Conservation (phyloP, 2,888 invertebrate species). For the Temnothorax ravouxi region DNA sequence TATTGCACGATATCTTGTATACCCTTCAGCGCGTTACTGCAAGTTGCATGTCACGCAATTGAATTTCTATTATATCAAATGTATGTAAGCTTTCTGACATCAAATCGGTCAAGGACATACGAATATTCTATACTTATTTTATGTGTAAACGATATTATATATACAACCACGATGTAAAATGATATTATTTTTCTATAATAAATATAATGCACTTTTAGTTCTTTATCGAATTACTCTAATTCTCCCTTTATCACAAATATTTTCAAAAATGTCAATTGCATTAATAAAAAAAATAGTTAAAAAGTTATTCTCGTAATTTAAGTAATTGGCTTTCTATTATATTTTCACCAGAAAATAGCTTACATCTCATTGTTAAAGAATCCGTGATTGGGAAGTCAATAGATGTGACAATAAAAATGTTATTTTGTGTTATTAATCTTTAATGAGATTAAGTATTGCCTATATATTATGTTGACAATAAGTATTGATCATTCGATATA, state of each 20-base stretch:
- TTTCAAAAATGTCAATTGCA: background rate
- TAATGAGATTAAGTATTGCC: background rate
- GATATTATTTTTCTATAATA: background rate
- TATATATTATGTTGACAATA: background rate
- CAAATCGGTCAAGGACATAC: slow-evolving; percentile 50
- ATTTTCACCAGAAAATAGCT: background rate
- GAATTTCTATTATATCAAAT: slow-evolving; percentile 38
- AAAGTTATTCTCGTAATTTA: background rate
- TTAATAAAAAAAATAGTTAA: background rate
- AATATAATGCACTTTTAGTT: background rate
- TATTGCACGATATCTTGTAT: slow-evolving; percentile 49
- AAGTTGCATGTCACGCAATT: slow-evolving; percentile 33
- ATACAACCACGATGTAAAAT: background rate
- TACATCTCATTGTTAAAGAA: background rate
- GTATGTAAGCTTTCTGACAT: slow-evolving; percentile 43
- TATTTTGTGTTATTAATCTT: slow-evolving; percentile 12
- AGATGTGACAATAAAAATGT: background rate
- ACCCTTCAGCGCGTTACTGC: slow-evolving; percentile 49
- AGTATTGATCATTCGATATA: background rate
- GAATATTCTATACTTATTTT: slow-evolving; percentile 15
- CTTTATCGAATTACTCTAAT: background rate
- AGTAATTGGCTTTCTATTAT: background rate
- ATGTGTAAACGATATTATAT: background rate
- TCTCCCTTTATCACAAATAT: background rate
- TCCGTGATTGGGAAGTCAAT: background rate